Evolutionary conservation across 2,888 invertebrate genomes (phyloP).

Genomic region (Coleophora flavipennella): DNA sequence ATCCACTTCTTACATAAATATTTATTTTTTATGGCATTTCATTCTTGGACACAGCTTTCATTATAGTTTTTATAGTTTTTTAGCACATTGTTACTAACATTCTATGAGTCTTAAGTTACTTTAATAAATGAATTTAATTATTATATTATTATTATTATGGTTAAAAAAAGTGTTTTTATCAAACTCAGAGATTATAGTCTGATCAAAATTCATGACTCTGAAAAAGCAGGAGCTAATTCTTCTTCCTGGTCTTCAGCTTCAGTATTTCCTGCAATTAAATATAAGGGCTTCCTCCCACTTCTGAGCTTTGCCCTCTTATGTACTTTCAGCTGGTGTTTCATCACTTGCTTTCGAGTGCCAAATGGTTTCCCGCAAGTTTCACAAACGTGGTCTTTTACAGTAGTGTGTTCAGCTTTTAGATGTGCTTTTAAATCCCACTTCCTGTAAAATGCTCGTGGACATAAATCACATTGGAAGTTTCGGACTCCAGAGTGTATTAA

Average conservation of each 20-base stretch:
- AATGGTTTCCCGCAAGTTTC: slow-evolving; percentile 53
- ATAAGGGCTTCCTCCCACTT: slow-evolving; percentile 49
- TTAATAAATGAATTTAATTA: too few species aligned
- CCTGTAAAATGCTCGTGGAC: slow-evolving; percentile 47
- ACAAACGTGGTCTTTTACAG: slow-evolving; percentile 54
- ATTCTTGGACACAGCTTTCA: not conserved
- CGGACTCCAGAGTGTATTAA: slow-evolving; percentile 39
- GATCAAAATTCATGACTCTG: too few species aligned
- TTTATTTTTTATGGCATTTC: too few species aligned
- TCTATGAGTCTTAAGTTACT: too few species aligned
- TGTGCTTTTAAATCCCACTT: slow-evolving; percentile 47
- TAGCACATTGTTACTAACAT: too few species aligned
- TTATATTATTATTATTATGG: too few species aligned
- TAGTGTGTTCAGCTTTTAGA: slow-evolving; percentile 53
- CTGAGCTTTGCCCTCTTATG: slow-evolving; percentile 53
- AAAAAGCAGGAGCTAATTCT: slow-evolving; percentile 3
- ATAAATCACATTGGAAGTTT: slow-evolving; percentile 49
- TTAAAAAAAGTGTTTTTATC: too few species aligned
- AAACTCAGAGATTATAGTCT: too few species aligned
- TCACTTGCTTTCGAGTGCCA: slow-evolving; percentile 58
- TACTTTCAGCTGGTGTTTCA: slow-evolving; percentile 56
- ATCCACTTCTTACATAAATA: too few species aligned
- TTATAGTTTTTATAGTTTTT: not conserved
- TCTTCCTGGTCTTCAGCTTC: slow-evolving; percentile 23
- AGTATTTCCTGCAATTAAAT: slow-evolving; percentile 39